A percentile compares a stretch with the other conserved stretches of the same genome.
phyloP scores from a whole-genome alignment of 35 echinoderm and acorn worm species.

The Strongylocentrotus purpuratus region DNA sequence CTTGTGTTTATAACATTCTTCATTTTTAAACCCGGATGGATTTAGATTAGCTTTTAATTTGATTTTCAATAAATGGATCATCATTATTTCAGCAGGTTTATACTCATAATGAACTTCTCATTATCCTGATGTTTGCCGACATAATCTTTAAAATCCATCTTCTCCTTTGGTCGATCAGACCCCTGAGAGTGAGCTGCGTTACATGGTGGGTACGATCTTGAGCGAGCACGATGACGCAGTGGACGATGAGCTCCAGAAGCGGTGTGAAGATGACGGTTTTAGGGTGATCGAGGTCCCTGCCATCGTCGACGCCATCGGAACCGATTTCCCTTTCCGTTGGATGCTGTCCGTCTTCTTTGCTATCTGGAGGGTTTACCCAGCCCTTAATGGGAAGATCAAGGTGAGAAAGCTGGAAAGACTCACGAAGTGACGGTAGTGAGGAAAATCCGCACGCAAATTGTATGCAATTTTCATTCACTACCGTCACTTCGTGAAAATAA shows the following conservation, averaged over 20 bases:
- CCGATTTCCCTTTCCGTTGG: slow-evolving; percentile 76
- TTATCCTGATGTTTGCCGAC: no score
- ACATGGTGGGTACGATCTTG: slow-evolving; percentile 76
- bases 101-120: no score
- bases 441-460: no score
- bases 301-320: slow-evolving; percentile 62
- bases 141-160: neutral
- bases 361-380: slow-evolving; percentile 79
- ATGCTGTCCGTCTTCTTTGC: slow-evolving; percentile 75
- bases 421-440: no score
- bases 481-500: no score
- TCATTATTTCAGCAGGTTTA: no score
- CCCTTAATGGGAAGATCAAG: slow-evolving; percentile 63
- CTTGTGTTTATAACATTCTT: no score
- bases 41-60: no score
- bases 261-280: slow-evolving; percentile 63
- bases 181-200: slow-evolving; percentile 54
- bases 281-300: slow-evolving; percentile 68
- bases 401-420: slow-evolving; percentile 45
- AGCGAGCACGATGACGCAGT: slow-evolving; percentile 68
- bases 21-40: no score
- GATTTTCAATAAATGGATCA: no score
- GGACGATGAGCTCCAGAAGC: slow-evolving; percentile 59
- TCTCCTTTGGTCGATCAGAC: neutral
- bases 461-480: no score